Conservation (phyloP, 2,113 vertebrate species). For the Hydrochoerus hydrochaeris region DNA sequence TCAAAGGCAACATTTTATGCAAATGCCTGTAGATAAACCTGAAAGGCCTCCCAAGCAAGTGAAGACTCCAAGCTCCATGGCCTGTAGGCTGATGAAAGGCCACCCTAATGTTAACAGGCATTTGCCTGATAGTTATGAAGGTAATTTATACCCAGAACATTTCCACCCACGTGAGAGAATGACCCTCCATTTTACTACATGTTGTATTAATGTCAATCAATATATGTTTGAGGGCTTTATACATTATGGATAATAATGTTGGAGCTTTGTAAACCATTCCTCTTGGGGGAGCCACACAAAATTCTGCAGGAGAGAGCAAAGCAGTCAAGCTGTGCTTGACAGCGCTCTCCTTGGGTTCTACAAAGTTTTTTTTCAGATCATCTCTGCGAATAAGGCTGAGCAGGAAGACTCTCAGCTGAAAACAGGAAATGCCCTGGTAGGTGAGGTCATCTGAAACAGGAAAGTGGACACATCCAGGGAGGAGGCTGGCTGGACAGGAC, state of each 20-base stretch:
- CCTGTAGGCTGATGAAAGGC: slow-evolving; percentile 69
- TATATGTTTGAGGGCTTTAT: slow-evolving; percentile 80
- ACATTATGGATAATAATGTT: slow-evolving; percentile 77
- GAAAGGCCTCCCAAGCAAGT: slow-evolving; percentile 46
- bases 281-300: slow-evolving; percentile 70
- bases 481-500: not conserved
- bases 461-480: not conserved
- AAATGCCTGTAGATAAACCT: slow-evolving; percentile 58
- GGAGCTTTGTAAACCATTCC: slow-evolving; percentile 72
- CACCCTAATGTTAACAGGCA: slow-evolving; percentile 55
- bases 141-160: slow-evolving; percentile 78
- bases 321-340: not conserved
- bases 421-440: slow-evolving; percentile 20
- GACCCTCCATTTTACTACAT: slow-evolving; percentile 81
- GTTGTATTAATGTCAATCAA: slow-evolving; percentile 82
- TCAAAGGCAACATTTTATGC: slow-evolving; percentile 55
- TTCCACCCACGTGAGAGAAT: slow-evolving; percentile 75
- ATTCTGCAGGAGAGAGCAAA: slow-evolving; percentile 48
- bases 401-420: not conserved
- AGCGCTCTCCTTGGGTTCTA: not conserved
- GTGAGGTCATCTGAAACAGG: slow-evolving; percentile 2
- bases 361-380: not conserved
- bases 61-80: slow-evolving; percentile 26
- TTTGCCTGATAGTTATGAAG: slow-evolving; percentile 74
- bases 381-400: slow-evolving; percentile 38